Evolutionary conservation across 1,140 invertebrate genomes (phyloP).

Genomic region (Euwallacea fornicatus): DNA sequence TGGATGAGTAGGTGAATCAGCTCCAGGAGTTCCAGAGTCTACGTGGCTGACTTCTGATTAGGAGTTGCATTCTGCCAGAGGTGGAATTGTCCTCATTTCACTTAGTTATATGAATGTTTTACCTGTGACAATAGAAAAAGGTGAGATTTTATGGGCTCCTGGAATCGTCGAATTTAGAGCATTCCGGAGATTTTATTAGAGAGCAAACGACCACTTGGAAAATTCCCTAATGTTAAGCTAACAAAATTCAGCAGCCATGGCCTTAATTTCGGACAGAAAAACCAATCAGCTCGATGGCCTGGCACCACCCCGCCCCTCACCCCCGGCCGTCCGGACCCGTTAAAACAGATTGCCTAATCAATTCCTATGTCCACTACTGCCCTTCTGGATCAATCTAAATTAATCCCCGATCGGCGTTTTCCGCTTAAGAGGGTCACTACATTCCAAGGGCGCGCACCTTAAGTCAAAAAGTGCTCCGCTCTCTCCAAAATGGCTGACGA

Average conservation of each 20-base stretch:
- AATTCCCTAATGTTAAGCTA: too few species aligned
- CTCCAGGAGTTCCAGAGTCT: too few species aligned
- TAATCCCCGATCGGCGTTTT: slow-evolving; percentile 51
- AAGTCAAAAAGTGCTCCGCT: background rate
- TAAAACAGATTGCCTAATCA: slow-evolving; percentile 57
- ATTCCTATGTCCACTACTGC: slow-evolving; percentile 54
- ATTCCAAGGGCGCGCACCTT: too few species aligned
- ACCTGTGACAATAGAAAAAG: too few species aligned
- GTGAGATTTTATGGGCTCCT: too few species aligned
- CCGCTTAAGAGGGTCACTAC: slow-evolving; percentile 37
- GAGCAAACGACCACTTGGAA: background rate
- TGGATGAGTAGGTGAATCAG: too few species aligned
- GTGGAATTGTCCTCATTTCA: too few species aligned
- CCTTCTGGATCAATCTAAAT: slow-evolving; percentile 56
- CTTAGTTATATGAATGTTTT: too few species aligned
- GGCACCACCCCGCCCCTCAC: slow-evolving; percentile 36
- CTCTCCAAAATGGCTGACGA: slow-evolving; percentile 5
- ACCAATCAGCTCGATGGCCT: background rate
- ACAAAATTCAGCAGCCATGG: too few species aligned
- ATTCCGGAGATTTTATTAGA: background rate
- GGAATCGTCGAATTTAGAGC: too few species aligned
- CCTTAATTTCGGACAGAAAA: background rate
- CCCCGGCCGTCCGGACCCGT: slow-evolving; percentile 53
- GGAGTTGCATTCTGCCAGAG: too few species aligned
- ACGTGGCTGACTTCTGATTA: too few species aligned